Evolutionary conservation across 2,888 invertebrate species (phyloP).

Genomic region (Hedychridium roseum): DNA sequence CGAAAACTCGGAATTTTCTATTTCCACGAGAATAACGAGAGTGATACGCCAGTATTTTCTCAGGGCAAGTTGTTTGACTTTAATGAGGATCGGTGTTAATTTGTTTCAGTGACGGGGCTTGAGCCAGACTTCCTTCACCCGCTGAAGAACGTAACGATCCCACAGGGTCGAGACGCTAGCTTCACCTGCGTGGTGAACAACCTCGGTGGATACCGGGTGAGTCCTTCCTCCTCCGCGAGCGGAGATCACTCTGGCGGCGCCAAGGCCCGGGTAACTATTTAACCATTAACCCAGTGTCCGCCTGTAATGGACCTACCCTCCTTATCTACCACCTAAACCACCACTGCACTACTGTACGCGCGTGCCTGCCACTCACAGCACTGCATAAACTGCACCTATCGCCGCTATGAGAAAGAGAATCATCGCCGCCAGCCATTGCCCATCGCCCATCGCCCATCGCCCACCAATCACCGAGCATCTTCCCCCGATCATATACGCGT

Average conservation of each 20-base stretch:
- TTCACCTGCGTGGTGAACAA: slow-evolving; percentile 88
- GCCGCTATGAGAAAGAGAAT: slow-evolving; percentile 47
- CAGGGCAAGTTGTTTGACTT: no score
- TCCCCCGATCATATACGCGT: not conserved
- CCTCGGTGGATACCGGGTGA: slow-evolving; percentile 82
- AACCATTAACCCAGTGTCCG: slow-evolving; percentile 56
- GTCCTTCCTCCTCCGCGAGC: slow-evolving; percentile 70
- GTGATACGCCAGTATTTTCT: no score
- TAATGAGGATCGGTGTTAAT: not conserved
- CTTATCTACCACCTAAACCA: slow-evolving; percentile 36
- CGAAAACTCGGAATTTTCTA: no score
- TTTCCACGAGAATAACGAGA: no score
- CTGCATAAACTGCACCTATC: slow-evolving; percentile 54
- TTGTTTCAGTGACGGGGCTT: slow-evolving; percentile 71
- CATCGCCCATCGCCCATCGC: no score
- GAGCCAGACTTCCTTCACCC: slow-evolving; percentile 84
- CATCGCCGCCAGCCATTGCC: slow-evolving; percentile 38
- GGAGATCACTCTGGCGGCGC: slow-evolving; percentile 59
- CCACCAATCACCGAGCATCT: slow-evolving; percentile 12
- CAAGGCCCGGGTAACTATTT: slow-evolving; percentile 62
- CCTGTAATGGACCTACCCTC: slow-evolving; percentile 55
- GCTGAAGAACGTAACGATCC: slow-evolving; percentile 83
- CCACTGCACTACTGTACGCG: slow-evolving; percentile 38
- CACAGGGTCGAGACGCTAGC: slow-evolving; percentile 83
- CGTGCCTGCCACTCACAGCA: slow-evolving; percentile 57